Percentiles rank a stretch among this genome's conserved stretches.
Evolutionary conservation across 1,140 invertebrate species (phyloP).

Genomic region (Polyergus mexicanus): DNA sequence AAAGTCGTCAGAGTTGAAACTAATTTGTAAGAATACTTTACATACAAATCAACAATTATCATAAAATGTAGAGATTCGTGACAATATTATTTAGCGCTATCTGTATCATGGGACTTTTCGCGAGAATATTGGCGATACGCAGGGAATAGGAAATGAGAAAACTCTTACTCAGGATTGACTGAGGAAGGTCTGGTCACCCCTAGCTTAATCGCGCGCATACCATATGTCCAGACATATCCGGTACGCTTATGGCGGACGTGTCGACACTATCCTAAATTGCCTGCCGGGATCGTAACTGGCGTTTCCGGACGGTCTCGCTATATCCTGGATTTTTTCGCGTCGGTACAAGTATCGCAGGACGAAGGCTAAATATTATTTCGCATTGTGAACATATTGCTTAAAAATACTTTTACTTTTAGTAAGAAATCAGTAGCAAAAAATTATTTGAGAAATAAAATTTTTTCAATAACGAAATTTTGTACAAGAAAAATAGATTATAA

Average conservation of each 20-base stretch:
- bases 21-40: conserved; percentile 12
- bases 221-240: conserved; percentile 71
- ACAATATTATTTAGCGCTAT: conserved; percentile 16
- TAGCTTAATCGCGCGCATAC: conserved; percentile 70
- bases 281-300: conserved; percentile 35
- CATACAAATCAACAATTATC: not conserved
- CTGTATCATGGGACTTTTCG: not conserved
- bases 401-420: not conserved
- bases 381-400: not conserved
- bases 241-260: conserved; percentile 67
- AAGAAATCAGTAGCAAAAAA: not conserved
- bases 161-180: conserved; percentile 38
- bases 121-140: not conserved
- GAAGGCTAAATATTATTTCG: conserved; percentile 17
- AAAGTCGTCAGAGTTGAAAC: not conserved
- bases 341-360: not conserved
- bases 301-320: conserved; percentile 30
- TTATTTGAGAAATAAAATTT: not conserved
- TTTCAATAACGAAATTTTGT: not conserved
- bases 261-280: conserved; percentile 68
- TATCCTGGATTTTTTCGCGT: conserved; percentile 43
- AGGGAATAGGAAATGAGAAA: conserved; percentile 56
- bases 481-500: not conserved
- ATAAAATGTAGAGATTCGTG: not conserved
- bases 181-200: conserved; percentile 63